phyloP scores from a whole-genome alignment of 2,797 vertebrate genomes.

The Trichosurus vulpecula region DNA sequence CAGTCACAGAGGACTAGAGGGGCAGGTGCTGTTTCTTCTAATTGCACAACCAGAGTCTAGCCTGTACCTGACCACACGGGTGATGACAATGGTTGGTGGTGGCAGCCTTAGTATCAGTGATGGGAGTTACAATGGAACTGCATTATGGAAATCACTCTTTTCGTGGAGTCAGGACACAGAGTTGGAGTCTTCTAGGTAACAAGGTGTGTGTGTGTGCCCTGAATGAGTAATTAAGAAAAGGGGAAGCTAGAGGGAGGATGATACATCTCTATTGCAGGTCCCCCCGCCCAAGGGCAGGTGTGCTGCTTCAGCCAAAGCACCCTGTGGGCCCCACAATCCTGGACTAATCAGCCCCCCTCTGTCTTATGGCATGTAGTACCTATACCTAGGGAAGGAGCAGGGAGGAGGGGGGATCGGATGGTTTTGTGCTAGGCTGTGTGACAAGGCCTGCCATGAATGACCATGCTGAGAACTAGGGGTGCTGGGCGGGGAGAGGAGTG shows the following conservation, averaged over 20 bases:
- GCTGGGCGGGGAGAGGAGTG: neutral
- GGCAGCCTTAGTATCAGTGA: neutral
- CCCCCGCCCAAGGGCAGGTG: slow-evolving; percentile 12
- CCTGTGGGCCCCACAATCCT: neutral
- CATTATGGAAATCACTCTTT: slow-evolving; percentile 47
- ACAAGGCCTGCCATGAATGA: neutral
- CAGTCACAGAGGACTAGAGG: neutral
- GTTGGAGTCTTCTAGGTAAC: slow-evolving; percentile 63
- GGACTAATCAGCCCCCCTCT: rapidly evolving
- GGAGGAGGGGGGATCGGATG: neutral
- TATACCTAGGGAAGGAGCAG: slow-evolving; percentile 32
- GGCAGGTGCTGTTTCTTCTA: neutral
- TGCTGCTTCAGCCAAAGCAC: slow-evolving; percentile 7
- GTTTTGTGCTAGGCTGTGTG: neutral
- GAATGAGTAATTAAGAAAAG: slow-evolving; percentile 58
- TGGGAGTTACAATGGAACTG: slow-evolving; percentile 46
- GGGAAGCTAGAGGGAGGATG: neutral
- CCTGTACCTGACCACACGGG: neutral
- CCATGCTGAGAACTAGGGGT: neutral
- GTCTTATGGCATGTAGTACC: neutral
- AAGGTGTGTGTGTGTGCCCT: slow-evolving; percentile 53
- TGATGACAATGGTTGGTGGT: neutral
- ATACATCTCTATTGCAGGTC: neutral
- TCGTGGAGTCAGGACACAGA: neutral
- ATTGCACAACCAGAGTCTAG: neutral